Evolutionary conservation across 2,113 vertebrate species (phyloP), one percentile per base, ranked within the genome.

Genomic region (Channa maculata): DNA sequence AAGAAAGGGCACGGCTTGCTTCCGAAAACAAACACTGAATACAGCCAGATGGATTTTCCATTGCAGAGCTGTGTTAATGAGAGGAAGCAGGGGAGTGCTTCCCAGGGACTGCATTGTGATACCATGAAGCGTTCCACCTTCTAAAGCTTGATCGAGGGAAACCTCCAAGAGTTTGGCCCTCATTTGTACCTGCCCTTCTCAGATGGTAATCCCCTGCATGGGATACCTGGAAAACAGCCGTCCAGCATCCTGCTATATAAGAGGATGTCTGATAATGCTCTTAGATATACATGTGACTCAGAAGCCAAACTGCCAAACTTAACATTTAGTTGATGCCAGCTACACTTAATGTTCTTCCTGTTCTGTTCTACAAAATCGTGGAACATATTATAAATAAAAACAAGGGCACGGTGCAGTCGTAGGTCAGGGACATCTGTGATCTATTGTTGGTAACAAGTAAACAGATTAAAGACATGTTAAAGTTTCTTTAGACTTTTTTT

Each of bases 71-170:
- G 85, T 71, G 82, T 92, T 93, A 92, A 93, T 93, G 92, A 93
- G 88, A 91, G 92, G 92, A 93, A 93, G 88, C 82, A 70, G 72
- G 88, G 88, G 80, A 89, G 89, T 87, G 83, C 90, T 92, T 93
- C 91, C 90, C 88, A 90, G 92, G 91, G 92, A 92, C 62, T 92
- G 88, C 89, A 92, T 92, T 92, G 91, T 93, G 89, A 92, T 91
- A 69, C 71, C 1, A 44, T 10, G 39, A 50, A 74, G 68, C 43
- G 69, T 78, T 88, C 75, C 80, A 80, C 81, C 89, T 86, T 79
- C 52, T 73, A 10, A 37, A 45, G 75, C 74, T 85, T 79, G 84
- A 80, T 85, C 48, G 65, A 87, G 90, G 88, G 86, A 88, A 90
- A 85, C 88, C 88, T 89, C 79, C 70, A 58, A 79, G 76, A 80